Evolutionary conservation across 2,797 vertebrate species (phyloP), one percentile per base, ranked within the genome.

Genomic region (Parauchenoglanis punctatus): DNA sequence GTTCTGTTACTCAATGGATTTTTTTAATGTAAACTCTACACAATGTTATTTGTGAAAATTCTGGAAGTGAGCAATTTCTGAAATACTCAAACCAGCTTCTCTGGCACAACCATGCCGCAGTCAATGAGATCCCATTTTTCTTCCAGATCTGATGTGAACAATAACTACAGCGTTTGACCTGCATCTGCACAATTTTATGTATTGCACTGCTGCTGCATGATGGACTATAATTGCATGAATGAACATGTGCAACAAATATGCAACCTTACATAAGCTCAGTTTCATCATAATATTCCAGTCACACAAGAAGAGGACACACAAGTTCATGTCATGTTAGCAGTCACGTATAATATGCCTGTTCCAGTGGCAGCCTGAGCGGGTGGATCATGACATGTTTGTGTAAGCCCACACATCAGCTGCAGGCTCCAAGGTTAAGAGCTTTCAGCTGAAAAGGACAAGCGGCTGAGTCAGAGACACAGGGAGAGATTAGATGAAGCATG

Each of bases 381-480:
- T 25, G 78, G 83, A 52, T 72, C 83, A 28, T 76, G 73, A 70
- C 54, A n/a, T 78, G 83, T 65, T 59, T 73, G 10, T 77, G 2
- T 86, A 86, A 88, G n/a, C 28, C 85, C 52, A 61, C 72, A 56
- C 35, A 83, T 86, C 61, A 86, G 84, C 87, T 83, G 80, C 18
- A 67, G 86, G 35, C 83, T 75, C 77, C 84, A 84, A 90, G 87
- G 89, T 88, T 81, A 84, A 76, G 72, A 88, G 58, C 56, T 68
- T 86, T 52, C 67, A 82, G 31, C 20, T 87, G 84, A 72, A 76
- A 59, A 83, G 81, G 76, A 85, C 77, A 67, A 59, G 61, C 44
- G 46, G 52, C 77, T 85, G 76, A 88, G 77, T 88, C 86, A 88
- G n/a, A 68, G 17, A 4, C 25, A 15, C 54, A 35, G n/a, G 70